Percentiles rank a stretch among this genome's conserved stretches.
Conservation (phyloP, 1,140 invertebrate genomes). For the Mycetomoellerius zeteki region DNA sequence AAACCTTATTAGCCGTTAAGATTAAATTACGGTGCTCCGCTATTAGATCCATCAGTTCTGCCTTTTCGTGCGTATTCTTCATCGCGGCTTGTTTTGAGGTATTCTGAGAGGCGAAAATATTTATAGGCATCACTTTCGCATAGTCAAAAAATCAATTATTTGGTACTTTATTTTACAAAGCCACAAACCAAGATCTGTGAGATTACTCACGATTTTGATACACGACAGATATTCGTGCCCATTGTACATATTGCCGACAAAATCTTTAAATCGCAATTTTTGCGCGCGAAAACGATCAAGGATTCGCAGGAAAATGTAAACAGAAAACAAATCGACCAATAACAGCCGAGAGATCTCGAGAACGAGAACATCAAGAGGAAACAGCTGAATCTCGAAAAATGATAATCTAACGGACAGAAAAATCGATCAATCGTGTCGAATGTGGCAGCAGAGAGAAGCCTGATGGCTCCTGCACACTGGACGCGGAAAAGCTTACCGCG, state of each 20-base stretch:
- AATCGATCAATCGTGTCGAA: background rate
- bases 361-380: background rate
- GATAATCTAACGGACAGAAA: background rate
- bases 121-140: background rate
- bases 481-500: no score
- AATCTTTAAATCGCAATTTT: slow-evolving; percentile 34
- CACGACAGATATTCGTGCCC: slow-evolving; percentile 54
- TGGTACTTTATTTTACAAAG: background rate
- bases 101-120: slow-evolving; percentile 32
- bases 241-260: slow-evolving; percentile 32
- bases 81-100: background rate
- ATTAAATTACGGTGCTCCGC: slow-evolving; percentile 69
- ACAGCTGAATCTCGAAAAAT: no score
- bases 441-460: no score
- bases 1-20: slow-evolving; percentile 73
- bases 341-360: background rate
- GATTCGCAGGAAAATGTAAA: background rate
- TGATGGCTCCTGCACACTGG: no score
- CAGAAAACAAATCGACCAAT: background rate
- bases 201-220: slow-evolving; percentile 71
- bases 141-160: background rate
- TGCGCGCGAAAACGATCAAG: background rate
- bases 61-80: slow-evolving; percentile 2
- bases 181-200: background rate
- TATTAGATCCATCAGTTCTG: background rate